Conservation (phyloP, 2,113 vertebrate genomes). For the Bombycilla garrulus region DNA sequence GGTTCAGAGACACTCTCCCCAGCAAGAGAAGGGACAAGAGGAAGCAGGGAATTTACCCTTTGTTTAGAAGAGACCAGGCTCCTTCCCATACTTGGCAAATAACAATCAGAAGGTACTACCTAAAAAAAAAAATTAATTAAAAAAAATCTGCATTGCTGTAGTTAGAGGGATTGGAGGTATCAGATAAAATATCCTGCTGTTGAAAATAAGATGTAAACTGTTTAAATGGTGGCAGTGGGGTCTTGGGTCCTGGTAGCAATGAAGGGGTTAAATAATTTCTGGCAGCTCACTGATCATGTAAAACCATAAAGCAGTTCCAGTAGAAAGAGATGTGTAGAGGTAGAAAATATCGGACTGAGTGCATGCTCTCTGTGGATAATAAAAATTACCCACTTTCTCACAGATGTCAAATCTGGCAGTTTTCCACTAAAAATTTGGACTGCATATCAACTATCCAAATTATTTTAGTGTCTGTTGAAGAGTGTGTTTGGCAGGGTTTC, state of each 20-base stretch:
- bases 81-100: neutral
- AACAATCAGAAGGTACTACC: neutral
- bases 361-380: conserved; percentile 77
- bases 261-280: conserved; percentile 69
- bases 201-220: neutral
- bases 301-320: conserved; percentile 51
- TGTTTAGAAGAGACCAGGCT: neutral
- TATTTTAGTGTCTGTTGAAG: conserved; percentile 82
- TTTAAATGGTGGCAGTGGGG: neutral
- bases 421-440: conserved; percentile 83
- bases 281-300: conserved; percentile 40
- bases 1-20: neutral
- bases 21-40: neutral
- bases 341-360: conserved; percentile 69
- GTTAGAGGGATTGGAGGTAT: neutral
- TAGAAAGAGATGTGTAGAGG: conserved; percentile 67
- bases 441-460: conserved; percentile 79
- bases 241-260: neutral
- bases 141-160: neutral
- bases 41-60: neutral
- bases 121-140: neutral
- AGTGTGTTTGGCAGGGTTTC: conserved; percentile 76
- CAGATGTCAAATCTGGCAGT: conserved; percentile 84
- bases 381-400: conserved; percentile 82
- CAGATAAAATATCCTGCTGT: neutral